Percentiles rank a stretch among this genome's conserved stretches.
Conservation (phyloP, 2,113 vertebrate species). For the Bagarius yarrelli region DNA sequence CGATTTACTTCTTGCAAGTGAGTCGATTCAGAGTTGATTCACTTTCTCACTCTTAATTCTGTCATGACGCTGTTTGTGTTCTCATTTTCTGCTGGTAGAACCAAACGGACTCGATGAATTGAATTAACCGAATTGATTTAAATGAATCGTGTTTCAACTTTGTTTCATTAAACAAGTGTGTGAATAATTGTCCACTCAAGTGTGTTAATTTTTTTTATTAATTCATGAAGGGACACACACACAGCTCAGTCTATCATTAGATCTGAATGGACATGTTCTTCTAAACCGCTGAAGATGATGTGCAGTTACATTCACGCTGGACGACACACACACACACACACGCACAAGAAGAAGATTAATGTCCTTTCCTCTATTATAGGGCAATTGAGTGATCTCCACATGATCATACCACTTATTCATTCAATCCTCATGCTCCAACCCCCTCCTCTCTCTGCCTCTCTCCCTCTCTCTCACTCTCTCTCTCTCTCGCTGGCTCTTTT, state of each 20-base stretch:
- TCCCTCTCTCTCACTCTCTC: conserved; percentile 6
- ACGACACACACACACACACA: conserved; percentile 3
- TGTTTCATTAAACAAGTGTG: no score
- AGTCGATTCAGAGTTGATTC: not conserved
- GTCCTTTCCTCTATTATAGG: conserved; percentile 6
- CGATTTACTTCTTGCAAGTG: not conserved
- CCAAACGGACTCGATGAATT: no score
- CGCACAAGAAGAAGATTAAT: conserved; percentile 34
- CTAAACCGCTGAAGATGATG: conserved; percentile 12
- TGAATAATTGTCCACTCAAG: no score
- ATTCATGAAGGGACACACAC: no score
- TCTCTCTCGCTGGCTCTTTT: not conserved
- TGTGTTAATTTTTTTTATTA: no score
- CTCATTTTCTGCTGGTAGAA: no score
- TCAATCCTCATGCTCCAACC: not conserved
- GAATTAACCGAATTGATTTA: no score
- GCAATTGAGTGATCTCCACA: conserved; percentile 19
- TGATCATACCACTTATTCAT: conserved; percentile 35
- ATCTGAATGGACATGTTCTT: conserved; percentile 2
- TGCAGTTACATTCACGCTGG: not conserved
- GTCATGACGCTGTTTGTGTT: no score
- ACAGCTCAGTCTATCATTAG: not conserved
- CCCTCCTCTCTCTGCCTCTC: not conserved
- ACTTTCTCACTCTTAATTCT: not conserved
- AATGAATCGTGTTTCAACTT: no score